phyloP scores from a whole-genome alignment of 2,888 invertebrate genomes.

The Trachelus troglodyta region DNA sequence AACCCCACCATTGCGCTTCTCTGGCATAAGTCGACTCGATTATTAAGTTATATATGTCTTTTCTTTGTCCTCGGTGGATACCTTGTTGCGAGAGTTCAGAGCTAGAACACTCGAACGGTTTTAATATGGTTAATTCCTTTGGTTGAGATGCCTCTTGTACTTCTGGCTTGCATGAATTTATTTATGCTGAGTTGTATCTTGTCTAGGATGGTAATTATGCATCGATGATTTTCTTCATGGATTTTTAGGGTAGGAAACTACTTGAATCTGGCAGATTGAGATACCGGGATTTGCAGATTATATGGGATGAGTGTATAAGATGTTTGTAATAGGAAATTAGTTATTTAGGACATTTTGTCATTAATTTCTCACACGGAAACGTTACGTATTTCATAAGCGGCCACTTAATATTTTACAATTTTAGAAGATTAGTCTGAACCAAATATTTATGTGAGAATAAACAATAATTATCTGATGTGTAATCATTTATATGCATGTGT shows the following conservation, averaged over 20 bases:
- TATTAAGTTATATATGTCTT: neutral
- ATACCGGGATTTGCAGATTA: neutral
- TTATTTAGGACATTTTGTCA: neutral
- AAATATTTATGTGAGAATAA: neutral
- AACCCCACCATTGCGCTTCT: neutral
- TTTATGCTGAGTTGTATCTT: neutral
- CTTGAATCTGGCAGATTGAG: neutral
- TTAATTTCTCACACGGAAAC: neutral
- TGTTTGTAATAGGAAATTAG: neutral
- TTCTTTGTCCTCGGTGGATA: neutral
- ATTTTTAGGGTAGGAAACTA: neutral
- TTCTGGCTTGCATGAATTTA: neutral
- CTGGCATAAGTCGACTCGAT: neutral
- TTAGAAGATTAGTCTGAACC: neutral
- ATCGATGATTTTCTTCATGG: neutral
- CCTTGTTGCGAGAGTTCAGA: neutral
- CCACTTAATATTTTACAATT: neutral
- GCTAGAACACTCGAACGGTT: neutral
- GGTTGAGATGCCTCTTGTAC: neutral
- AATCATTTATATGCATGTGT: neutral
- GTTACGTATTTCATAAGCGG: neutral
- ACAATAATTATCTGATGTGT: neutral
- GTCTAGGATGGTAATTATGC: neutral
- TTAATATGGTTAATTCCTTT: neutral
- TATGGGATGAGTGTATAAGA: neutral